These are phyloP conservation scores for Rhaphigaster nebulosa DNA, from an alignment of 2,888 invertebrate species.

Conservation along the genomic window DNA sequence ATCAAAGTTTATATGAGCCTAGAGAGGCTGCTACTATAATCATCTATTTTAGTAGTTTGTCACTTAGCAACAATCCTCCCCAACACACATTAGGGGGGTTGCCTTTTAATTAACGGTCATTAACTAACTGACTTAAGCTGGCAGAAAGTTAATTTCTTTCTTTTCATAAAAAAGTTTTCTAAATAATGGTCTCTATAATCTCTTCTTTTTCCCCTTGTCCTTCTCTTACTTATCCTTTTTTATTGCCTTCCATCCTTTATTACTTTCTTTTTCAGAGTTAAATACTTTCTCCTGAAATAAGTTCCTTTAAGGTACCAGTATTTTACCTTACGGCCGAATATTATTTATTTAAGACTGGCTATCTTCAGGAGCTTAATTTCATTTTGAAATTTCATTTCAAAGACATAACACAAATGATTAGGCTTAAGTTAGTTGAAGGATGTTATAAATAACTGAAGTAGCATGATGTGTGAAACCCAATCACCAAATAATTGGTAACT, in stretches of 20 bases:
- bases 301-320: background rate
- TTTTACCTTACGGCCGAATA: background rate
- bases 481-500: no score
- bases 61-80: background rate
- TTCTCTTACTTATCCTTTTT: slow-evolving; percentile 46
- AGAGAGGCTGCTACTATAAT: background rate
- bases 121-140: slow-evolving; percentile 46
- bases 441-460: no score
- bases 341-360: background rate
- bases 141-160: slow-evolving; percentile 41
- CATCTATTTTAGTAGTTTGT: background rate
- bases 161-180: slow-evolving; percentile 50
- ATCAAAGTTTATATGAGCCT: background rate
- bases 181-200: slow-evolving; percentile 46
- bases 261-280: slow-evolving; percentile 40
- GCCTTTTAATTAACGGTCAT: slow-evolving; percentile 31
- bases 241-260: slow-evolving; percentile 43
- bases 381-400: no score
- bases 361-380: background rate
- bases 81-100: background rate
- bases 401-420: no score
- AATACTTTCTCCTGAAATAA: background rate
- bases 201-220: slow-evolving; percentile 3
- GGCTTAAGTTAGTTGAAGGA: no score
- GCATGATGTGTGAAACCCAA: no score